A percentile compares a stretch with the other conserved stretches of the same genome.
Conservation (phyloP, 1,140 invertebrate species). For the Macrobrachium nipponense region DNA sequence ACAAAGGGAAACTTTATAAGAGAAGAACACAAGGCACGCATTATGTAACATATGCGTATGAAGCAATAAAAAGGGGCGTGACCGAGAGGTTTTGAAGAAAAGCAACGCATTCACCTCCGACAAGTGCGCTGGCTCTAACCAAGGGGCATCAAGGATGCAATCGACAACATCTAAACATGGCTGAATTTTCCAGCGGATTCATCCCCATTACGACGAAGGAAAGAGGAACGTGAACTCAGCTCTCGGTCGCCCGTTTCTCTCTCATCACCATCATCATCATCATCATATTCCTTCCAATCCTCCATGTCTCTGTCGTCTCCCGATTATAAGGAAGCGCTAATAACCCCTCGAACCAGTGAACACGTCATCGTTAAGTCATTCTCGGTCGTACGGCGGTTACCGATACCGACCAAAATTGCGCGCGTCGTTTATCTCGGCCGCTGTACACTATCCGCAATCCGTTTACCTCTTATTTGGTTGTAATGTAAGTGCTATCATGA, state of each 20-base stretch:
- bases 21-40: no score
- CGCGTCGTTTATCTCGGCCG: not conserved
- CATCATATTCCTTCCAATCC: no score
- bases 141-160: not conserved
- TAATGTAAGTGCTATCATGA: constrained; percentile 3
- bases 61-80: no score
- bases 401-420: not conserved
- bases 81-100: no score
- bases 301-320: no score
- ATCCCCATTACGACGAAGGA: constrained; percentile 16
- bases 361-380: not conserved
- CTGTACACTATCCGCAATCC: not conserved
- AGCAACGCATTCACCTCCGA: no score
- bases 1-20: no score
- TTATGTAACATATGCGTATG: no score
- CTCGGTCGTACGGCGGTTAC: not conserved
- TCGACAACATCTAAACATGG: not conserved
- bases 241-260: constrained; percentile 1
- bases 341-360: not conserved
- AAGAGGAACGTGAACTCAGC: constrained; percentile 22
- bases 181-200: constrained; percentile 21
- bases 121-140: no score
- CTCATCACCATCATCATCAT: not conserved
- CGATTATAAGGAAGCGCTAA: not conserved
- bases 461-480: constrained; percentile 3